Conservation (phyloP, 1,140 invertebrate genomes). For the Colletes latitarsis region DNA sequence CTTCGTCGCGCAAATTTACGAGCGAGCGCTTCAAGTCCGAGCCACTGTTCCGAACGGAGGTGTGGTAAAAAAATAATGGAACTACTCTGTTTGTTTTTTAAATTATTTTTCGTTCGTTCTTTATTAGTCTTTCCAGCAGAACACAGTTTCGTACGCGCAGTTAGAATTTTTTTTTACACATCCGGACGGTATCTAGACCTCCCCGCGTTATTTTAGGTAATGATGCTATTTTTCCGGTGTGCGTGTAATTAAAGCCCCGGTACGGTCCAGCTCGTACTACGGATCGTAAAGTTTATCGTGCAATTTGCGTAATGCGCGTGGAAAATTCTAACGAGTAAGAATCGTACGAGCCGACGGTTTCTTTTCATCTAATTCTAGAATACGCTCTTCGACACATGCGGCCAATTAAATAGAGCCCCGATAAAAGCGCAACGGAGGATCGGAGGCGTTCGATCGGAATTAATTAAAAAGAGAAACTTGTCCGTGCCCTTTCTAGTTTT, state of each 20-base stretch:
- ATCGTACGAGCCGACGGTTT: constrained; percentile 6
- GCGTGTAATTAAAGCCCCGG: constrained; percentile 15
- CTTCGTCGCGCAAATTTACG: constrained; percentile 24
- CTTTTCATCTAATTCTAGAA: constrained; percentile 35
- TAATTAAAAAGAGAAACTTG: constrained; percentile 23
- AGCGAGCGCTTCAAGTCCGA: constrained; percentile 12
- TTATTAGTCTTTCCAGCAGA: not conserved
- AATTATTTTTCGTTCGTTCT: not conserved
- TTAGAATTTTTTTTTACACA: not conserved
- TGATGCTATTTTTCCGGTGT: constrained; percentile 6
- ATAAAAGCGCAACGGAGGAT: not conserved
- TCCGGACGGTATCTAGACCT: not conserved
- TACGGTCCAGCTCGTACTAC: not conserved
- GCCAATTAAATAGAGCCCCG: constrained; percentile 28
- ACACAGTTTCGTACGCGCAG: not conserved
- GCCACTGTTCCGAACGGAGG: not conserved
- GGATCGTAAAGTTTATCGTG: constrained; percentile 41
- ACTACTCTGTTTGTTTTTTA: too few relatives aligned
- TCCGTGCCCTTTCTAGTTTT: not conserved
- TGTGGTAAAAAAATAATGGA: not conserved
- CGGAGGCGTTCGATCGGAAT: constrained; percentile 3
- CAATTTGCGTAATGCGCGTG: constrained; percentile 40
- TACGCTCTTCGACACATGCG: not conserved
- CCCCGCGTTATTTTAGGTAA: not conserved
- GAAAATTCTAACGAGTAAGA: constrained; percentile 20